A percentile compares a stretch with the other conserved stretches of the same genome.
Evolutionary conservation across 2,888 invertebrate species (phyloP).

Genomic region (Priocnemis perturbator): DNA sequence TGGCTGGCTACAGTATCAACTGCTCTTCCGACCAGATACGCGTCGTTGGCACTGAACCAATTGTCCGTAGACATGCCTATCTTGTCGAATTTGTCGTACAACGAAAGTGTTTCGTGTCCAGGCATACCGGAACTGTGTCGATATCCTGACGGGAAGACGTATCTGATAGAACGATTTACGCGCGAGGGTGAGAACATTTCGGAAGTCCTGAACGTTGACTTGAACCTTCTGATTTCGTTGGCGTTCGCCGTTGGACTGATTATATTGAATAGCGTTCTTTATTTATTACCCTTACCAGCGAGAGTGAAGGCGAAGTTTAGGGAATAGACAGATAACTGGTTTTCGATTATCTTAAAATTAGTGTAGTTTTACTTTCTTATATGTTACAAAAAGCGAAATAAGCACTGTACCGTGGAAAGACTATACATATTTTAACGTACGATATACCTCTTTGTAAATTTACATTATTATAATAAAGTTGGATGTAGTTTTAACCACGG

Average conservation of each 20-base stretch:
- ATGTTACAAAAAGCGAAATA: not conserved
- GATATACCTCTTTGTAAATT: not conserved
- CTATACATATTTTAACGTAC: not conserved
- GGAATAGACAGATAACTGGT: slow-evolving; percentile 76
- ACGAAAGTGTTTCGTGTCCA: slow-evolving; percentile 76
- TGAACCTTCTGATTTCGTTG: slow-evolving; percentile 88
- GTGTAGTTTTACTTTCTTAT: not conserved
- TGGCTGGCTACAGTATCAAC: slow-evolving; percentile 69
- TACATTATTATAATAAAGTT: not conserved
- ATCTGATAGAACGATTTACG: slow-evolving; percentile 83
- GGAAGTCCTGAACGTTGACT: slow-evolving; percentile 82
- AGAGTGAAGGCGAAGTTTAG: slow-evolving; percentile 92
- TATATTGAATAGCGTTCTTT: slow-evolving; percentile 89
- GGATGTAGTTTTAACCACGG: too few relatives aligned
- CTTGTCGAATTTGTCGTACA: slow-evolving; percentile 73
- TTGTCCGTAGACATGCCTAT: slow-evolving; percentile 64
- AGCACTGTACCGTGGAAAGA: not conserved
- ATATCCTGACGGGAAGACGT: slow-evolving; percentile 84
- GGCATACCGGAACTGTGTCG: slow-evolving; percentile 78
- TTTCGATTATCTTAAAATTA: not conserved
- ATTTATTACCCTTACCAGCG: slow-evolving; percentile 89
- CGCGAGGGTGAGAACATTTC: slow-evolving; percentile 77
- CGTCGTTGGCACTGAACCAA: slow-evolving; percentile 70
- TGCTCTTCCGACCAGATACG: slow-evolving; percentile 69
- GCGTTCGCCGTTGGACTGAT: slow-evolving; percentile 89